Conservation (phyloP, 2,113 vertebrate species). For the Eublepharis macularius region DNA sequence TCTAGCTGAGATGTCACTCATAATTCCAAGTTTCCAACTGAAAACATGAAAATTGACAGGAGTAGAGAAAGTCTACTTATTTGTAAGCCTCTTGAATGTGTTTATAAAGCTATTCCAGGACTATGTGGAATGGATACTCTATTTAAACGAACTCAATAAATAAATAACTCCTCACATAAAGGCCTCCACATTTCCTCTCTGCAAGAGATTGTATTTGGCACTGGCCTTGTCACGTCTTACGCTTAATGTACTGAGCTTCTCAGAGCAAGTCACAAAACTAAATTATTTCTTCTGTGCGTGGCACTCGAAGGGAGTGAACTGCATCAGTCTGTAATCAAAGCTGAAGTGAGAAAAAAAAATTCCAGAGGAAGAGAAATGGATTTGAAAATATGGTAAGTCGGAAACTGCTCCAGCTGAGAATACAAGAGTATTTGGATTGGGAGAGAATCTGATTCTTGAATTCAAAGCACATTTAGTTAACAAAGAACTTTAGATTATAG, state of each 20-base stretch:
- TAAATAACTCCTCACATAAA: slow-evolving; percentile 26
- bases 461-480: not conserved
- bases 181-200: slow-evolving; percentile 8
- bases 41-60: slow-evolving; percentile 5
- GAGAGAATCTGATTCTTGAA: not conserved
- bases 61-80: not conserved
- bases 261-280: slow-evolving; percentile 10
- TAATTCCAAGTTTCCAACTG: not conserved
- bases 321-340: slow-evolving; percentile 23
- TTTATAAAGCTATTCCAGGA: not conserved
- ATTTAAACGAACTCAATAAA: slow-evolving; percentile 20
- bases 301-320: not conserved
- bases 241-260: slow-evolving; percentile 13
- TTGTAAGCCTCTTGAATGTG: not conserved
- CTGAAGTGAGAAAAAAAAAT: slow-evolving; percentile 1
- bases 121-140: not conserved
- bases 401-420: slow-evolving; percentile 15
- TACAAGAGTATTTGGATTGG: not conserved
- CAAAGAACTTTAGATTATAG: not conserved
- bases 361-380: not conserved
- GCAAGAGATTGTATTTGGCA: slow-evolving; percentile 12
- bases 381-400: not conserved
- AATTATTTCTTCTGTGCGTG: slow-evolving; percentile 16
- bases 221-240: slow-evolving; percentile 1
- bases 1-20: not conserved